phyloP scores from a whole-genome alignment of 2,113 vertebrate genomes.

The Thomomys bottae region DNA sequence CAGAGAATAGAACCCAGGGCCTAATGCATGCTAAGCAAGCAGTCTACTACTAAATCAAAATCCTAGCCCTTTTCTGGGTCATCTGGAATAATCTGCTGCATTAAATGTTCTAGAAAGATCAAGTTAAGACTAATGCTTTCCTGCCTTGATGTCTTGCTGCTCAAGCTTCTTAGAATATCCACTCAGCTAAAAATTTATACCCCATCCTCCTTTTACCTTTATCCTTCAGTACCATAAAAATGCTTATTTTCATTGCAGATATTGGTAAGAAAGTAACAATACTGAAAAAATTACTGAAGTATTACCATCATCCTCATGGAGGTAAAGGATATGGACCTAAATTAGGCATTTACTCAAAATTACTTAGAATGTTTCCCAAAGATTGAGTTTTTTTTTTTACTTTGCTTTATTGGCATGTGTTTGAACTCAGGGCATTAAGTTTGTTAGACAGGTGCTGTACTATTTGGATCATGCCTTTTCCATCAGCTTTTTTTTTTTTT shows the following conservation, averaged over 20 bases:
- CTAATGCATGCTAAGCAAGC: too few species aligned
- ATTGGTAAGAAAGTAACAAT: constrained; percentile 28
- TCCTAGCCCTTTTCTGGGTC: too few species aligned
- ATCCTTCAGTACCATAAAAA: not conserved
- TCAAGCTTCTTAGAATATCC: not conserved
- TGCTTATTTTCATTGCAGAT: not conserved
- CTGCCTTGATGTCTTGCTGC: not conserved
- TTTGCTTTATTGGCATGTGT: too few species aligned
- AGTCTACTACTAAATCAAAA: too few species aligned
- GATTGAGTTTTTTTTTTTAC: too few species aligned
- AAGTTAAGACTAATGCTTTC: too few species aligned
- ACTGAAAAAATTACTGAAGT: not conserved
- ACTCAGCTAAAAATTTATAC: not conserved
- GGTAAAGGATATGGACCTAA: not conserved
- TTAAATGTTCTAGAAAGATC: not conserved
- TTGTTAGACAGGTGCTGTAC: too few species aligned
- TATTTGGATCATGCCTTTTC: too few species aligned
- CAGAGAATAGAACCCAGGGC: too few species aligned
- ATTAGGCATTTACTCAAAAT: not conserved
- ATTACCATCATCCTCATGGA: not conserved
- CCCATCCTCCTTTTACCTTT: not conserved
- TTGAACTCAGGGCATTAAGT: too few species aligned
- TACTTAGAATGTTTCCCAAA: not conserved
- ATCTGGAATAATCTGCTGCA: not conserved
- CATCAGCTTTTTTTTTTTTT: too few species aligned